phyloP scores from a whole-genome alignment of 2,888 invertebrate genomes.

The Uropetala carovei region DNA sequence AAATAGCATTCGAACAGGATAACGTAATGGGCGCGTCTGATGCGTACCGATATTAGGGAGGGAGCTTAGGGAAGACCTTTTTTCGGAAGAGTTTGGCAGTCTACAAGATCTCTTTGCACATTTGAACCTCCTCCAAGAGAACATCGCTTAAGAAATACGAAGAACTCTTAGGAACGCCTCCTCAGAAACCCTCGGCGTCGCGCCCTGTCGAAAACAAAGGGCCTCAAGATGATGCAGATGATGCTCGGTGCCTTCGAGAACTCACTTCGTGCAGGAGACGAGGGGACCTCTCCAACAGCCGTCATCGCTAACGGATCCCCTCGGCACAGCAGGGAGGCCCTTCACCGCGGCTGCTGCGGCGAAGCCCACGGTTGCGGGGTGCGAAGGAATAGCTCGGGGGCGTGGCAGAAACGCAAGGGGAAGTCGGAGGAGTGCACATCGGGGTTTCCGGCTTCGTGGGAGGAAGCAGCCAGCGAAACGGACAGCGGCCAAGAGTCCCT shows the following conservation, averaged over 20 bases:
- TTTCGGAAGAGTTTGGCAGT: background rate
- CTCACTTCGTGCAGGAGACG: constrained; percentile 69
- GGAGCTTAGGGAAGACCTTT: background rate
- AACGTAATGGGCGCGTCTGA: background rate
- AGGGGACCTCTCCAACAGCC: constrained; percentile 56
- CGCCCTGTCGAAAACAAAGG: background rate
- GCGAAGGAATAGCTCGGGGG: constrained; percentile 73
- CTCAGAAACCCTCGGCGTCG: background rate
- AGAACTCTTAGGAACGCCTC: background rate
- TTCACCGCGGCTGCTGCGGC: constrained; percentile 85
- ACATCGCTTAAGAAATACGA: background rate
- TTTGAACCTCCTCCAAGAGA: background rate
- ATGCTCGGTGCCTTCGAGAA: constrained; percentile 68
- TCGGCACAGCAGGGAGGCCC: constrained; percentile 73
- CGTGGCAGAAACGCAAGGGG: constrained; percentile 45
- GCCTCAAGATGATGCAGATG: constrained; percentile 66
- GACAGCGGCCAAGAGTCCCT: constrained; percentile 68
- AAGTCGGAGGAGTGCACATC: constrained; percentile 10
- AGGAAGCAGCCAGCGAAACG: constrained; percentile 66
- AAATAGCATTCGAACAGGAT: background rate
- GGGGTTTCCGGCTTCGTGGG: constrained; percentile 35
- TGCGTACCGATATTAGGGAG: background rate
- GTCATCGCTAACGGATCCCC: constrained; percentile 57
- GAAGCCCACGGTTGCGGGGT: constrained; percentile 86
- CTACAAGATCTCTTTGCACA: background rate